These are phyloP conservation scores for Tetraodon nigroviridis DNA, from an alignment of 2,113 vertebrate species.

Conservation along the genomic window DNA sequence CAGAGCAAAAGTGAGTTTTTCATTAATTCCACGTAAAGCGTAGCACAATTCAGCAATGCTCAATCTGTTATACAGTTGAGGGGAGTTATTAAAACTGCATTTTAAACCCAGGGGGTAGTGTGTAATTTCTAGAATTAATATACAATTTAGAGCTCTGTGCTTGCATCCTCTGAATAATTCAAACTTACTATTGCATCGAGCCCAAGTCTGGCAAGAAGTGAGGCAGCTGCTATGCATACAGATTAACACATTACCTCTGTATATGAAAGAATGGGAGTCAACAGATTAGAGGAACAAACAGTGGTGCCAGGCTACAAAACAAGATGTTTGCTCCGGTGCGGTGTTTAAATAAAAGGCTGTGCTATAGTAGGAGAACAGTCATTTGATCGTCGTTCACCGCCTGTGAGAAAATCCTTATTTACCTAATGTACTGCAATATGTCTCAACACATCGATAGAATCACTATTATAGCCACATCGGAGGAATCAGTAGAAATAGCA, in stretches of 20 bases:
- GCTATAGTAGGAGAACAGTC: slow-evolving; percentile 11
- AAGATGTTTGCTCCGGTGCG: slow-evolving; percentile 39
- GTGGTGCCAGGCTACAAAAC: slow-evolving; percentile 43
- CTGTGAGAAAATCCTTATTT: slow-evolving; percentile 17
- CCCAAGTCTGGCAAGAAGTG: slow-evolving; percentile 25
- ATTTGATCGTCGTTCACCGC: background rate
- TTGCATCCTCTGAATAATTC: slow-evolving; percentile 67
- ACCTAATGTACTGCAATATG: background rate
- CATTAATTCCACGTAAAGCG: slow-evolving; percentile 44
- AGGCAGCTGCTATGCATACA: slow-evolving; percentile 51
- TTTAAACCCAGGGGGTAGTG: slow-evolving; percentile 43
- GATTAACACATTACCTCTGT: slow-evolving; percentile 57
- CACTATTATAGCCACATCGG: background rate
- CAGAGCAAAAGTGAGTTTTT: slow-evolving; percentile 41
- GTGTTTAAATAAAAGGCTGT: slow-evolving; percentile 29
- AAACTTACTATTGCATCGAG: slow-evolving; percentile 49
- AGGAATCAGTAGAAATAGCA: background rate
- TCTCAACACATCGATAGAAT: background rate
- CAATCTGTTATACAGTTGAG: slow-evolving; percentile 41
- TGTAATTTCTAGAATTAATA: slow-evolving; percentile 72
- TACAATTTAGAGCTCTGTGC: slow-evolving; percentile 67
- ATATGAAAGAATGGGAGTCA: slow-evolving; percentile 35
- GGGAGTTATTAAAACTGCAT: slow-evolving; percentile 66
- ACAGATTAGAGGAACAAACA: slow-evolving; percentile 53
- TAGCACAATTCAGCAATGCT: slow-evolving; percentile 3